Conservation (phyloP, 2,888 invertebrate genomes). For the Smittia aterrima region DNA sequence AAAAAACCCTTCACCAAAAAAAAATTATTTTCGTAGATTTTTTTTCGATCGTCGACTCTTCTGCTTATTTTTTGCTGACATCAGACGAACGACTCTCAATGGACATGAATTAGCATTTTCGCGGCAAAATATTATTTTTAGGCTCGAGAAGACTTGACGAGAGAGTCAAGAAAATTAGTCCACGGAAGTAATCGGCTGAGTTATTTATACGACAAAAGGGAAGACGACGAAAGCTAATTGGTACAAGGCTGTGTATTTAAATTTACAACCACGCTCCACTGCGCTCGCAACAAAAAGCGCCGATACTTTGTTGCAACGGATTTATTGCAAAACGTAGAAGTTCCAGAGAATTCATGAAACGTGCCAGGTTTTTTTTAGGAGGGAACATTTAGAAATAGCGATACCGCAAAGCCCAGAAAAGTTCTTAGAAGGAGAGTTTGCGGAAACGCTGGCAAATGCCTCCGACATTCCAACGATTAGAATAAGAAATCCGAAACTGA, state of each 20-base stretch:
- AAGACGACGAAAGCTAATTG: not conserved
- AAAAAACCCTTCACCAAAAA: too few species aligned
- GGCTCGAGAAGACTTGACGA: too few species aligned
- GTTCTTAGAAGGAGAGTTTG: conserved; percentile 30
- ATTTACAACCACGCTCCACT: not conserved
- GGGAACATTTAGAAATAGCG: not conserved
- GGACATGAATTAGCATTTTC: not conserved
- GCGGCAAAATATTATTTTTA: not conserved
- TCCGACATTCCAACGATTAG: conserved; percentile 6
- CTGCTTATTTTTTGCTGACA: not conserved
- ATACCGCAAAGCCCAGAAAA: conserved; percentile 10
- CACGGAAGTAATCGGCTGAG: not conserved
- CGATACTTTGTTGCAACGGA: not conserved
- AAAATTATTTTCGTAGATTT: too few species aligned
- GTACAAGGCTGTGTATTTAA: not conserved
- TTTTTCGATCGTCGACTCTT: not conserved
- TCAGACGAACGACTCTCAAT: conserved; percentile 12
- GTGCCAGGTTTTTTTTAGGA: too few species aligned
- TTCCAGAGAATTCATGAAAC: not conserved
- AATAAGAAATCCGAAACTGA: not conserved
- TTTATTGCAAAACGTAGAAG: not conserved
- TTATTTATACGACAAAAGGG: not conserved
- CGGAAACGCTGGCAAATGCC: conserved; percentile 29
- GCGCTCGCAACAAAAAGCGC: not conserved
- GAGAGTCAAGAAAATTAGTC: not conserved